Conservation (phyloP, 2,888 invertebrate genomes). For the Diabrotica balteata region DNA sequence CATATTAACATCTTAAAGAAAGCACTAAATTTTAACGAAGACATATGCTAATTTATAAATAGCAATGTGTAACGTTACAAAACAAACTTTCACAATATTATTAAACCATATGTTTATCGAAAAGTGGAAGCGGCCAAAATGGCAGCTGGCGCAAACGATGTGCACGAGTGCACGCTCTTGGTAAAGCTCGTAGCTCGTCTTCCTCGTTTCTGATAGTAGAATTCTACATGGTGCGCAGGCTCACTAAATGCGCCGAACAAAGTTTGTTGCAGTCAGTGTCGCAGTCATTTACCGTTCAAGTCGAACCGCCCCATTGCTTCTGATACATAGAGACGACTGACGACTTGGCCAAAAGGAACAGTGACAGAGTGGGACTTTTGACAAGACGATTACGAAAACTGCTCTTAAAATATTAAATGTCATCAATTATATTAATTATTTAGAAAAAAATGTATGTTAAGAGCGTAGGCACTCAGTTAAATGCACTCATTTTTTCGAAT, state of each 20-base stretch:
- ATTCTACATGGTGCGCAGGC: constrained; percentile 24
- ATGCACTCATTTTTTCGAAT: too few relatives aligned
- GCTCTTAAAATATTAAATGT: not conserved
- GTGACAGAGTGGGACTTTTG: constrained; percentile 6
- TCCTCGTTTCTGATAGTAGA: constrained; percentile 25
- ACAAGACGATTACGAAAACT: not conserved
- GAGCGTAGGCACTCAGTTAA: too few relatives aligned
- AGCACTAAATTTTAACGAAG: too few relatives aligned
- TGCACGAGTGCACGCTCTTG: constrained; percentile 21
- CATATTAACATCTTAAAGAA: too few relatives aligned
- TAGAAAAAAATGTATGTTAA: too few relatives aligned
- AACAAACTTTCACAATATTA: too few relatives aligned
- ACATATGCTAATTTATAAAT: too few relatives aligned
- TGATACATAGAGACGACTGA: constrained; percentile 1
- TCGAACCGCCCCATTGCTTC: constrained; percentile 47
- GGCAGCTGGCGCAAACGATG: constrained; percentile 46
- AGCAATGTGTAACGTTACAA: too few relatives aligned
- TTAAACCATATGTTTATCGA: constrained; percentile 43
- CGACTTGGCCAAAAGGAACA: constrained; percentile 7
- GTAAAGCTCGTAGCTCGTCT: constrained; percentile 25
- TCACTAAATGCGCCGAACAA: constrained; percentile 20
- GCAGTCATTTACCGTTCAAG: constrained; percentile 48
- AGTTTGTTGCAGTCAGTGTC: constrained; percentile 42
- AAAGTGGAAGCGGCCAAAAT: constrained; percentile 46
- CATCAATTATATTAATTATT: too few relatives aligned